These are phyloP conservation scores for Lithophane ornitopus DNA, from an alignment of 2,888 invertebrate species.

Conservation along the genomic window DNA sequence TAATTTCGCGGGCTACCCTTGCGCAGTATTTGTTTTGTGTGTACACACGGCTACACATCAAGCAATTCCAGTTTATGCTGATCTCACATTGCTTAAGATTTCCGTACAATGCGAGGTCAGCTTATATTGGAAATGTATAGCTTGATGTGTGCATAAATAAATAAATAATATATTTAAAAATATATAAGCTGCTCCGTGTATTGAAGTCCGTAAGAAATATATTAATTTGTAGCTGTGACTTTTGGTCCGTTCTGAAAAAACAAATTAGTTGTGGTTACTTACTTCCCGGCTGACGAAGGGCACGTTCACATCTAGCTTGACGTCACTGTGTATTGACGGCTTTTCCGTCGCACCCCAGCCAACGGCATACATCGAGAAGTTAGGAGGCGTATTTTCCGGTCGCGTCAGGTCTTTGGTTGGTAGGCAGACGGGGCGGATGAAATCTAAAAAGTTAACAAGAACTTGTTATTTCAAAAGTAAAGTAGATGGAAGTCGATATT, in stretches of 20 bases:
- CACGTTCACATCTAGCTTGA: constrained; percentile 21
- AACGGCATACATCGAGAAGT: constrained; percentile 44
- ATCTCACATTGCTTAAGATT: no score
- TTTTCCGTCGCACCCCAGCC: constrained; percentile 32
- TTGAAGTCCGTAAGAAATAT: neutral
- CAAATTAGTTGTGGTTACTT: neutral
- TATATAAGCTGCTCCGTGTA: neutral
- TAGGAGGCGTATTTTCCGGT: neutral
- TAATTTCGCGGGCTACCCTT: no score
- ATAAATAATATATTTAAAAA: neutral
- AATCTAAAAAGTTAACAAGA: constrained; percentile 39
- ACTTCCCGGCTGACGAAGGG: constrained; percentile 23
- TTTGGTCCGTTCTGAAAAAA: neutral
- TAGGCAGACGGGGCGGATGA: constrained; percentile 54
- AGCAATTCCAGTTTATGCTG: no score
- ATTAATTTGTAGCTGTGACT: neutral
- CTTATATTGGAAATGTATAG: no score
- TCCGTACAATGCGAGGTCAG: no score
- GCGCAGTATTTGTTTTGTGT: no score
- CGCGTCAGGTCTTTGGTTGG: constrained; percentile 37
- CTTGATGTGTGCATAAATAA: neutral
- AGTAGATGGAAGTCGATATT: neutral
- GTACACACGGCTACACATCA: no score
- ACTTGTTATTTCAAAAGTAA: neutral
- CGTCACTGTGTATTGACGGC: neutral